phyloP scores from a whole-genome alignment of 2,888 invertebrate genomes.

The Ichneumon xanthorius region DNA sequence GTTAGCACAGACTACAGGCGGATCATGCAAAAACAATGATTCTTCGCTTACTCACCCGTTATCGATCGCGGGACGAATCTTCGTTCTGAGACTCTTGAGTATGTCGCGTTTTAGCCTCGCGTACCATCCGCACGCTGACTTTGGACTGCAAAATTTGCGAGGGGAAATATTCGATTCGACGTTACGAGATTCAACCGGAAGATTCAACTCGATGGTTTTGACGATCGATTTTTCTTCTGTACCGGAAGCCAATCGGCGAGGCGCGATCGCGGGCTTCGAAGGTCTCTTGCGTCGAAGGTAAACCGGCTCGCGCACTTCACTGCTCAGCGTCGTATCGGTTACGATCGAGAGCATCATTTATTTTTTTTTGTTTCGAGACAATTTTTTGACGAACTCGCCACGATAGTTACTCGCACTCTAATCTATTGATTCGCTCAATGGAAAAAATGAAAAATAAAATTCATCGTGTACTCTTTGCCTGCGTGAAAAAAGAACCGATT shows the following conservation, averaged over 20 bases:
- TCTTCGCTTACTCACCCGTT: conserved; percentile 72
- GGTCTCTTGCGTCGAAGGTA: conserved; percentile 58
- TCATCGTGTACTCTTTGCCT: not conserved
- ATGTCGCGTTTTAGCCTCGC: conserved; percentile 73
- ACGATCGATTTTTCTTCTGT: conserved; percentile 32
- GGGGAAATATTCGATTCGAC: conserved; percentile 45
- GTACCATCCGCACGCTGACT: conserved; percentile 71
- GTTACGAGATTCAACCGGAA: conserved; percentile 55
- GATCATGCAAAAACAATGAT: not conserved
- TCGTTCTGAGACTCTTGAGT: conserved; percentile 73
- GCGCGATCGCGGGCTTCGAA: conserved; percentile 14
- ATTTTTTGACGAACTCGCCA: not conserved
- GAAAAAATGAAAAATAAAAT: not conserved
- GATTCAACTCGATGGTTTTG: conserved; percentile 13
- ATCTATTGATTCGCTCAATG: not conserved
- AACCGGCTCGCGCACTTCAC: conserved; percentile 54
- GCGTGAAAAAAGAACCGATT: not conserved
- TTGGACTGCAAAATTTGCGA: conserved; percentile 65
- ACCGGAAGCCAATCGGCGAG: conserved; percentile 24
- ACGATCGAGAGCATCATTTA: conserved; percentile 58
- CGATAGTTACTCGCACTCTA: not conserved
- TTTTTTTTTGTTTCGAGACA: not conserved
- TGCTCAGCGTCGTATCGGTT: conserved; percentile 65
- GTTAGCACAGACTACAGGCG: not conserved
- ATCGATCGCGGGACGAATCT: conserved; percentile 70